phyloP scores from a whole-genome alignment of 2,113 vertebrate genomes.

The Manacus vitellinus region DNA sequence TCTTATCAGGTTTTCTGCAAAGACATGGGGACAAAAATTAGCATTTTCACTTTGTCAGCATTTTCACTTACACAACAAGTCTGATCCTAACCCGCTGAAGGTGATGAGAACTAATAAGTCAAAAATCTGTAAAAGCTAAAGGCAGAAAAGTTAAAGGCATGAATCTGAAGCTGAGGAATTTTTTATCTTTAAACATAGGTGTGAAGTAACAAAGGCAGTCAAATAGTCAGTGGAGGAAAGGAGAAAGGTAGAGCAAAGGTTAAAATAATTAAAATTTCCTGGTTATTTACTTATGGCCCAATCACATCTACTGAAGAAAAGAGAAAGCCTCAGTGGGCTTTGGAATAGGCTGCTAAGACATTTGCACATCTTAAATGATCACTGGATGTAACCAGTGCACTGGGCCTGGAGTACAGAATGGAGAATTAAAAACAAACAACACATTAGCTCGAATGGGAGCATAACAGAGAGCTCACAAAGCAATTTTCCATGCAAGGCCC shows the following conservation, averaged over 20 bases:
- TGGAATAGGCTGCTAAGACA: conserved; percentile 39
- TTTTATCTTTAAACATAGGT: not conserved
- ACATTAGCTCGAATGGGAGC: not conserved
- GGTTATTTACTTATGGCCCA: conserved; percentile 20
- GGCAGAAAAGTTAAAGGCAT: not conserved
- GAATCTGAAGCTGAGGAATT: not conserved
- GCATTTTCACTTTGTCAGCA: not conserved
- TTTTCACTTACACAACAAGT: not conserved
- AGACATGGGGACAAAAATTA: not conserved
- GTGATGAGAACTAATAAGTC: not conserved
- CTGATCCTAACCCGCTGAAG: not conserved
- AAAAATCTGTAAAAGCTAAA: not conserved
- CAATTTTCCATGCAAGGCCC: conserved; percentile 39
- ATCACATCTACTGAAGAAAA: not conserved
- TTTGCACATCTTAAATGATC: conserved; percentile 46
- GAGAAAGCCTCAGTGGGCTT: conserved; percentile 31
- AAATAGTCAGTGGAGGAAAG: not conserved
- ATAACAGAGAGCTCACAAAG: conserved; percentile 1
- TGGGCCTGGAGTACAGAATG: not conserved
- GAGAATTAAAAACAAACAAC: conserved; percentile 40
- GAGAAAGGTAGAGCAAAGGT: not conserved
- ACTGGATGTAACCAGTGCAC: conserved; percentile 27
- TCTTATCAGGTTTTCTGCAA: not conserved
- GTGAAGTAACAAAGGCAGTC: not conserved
- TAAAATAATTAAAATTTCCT: not conserved